phyloP scores from a whole-genome alignment of 2,888 invertebrate species.

The Piscicola geometra region DNA sequence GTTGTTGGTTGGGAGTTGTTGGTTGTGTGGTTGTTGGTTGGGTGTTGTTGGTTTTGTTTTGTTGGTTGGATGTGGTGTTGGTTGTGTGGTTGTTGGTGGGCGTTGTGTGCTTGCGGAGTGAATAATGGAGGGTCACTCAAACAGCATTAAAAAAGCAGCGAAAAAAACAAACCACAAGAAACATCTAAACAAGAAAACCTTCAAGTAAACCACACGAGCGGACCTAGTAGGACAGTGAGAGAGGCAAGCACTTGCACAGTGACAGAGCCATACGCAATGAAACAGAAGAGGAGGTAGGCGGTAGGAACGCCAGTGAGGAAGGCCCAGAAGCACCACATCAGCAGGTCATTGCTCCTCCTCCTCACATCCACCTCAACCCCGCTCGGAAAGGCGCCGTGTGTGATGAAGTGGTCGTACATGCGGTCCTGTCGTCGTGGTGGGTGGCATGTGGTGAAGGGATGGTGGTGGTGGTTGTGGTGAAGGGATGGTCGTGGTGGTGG shows the following conservation, averaged over 20 bases:
- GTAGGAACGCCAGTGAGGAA: constrained; percentile 49
- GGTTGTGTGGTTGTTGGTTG: too few relatives aligned
- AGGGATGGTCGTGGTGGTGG: neutral
- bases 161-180: neutral
- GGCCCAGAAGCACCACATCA: constrained; percentile 52
- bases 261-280: constrained; percentile 62
- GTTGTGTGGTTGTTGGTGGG: too few relatives aligned
- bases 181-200: neutral
- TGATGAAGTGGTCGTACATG: constrained; percentile 52
- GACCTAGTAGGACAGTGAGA: constrained; percentile 17
- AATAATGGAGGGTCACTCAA: neutral
- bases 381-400: constrained; percentile 47
- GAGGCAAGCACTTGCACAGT: constrained; percentile 35
- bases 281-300: constrained; percentile 46
- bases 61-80: too few relatives aligned
- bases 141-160: neutral
- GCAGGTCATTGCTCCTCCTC: constrained; percentile 48
- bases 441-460: neutral
- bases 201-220: too few relatives aligned
- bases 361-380: constrained; percentile 46
- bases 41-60: too few relatives aligned
- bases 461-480: too few relatives aligned
- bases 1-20: too few relatives aligned
- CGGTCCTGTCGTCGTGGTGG: constrained; percentile 50
- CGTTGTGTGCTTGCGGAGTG: too few relatives aligned